Evolutionary conservation across 2,797 vertebrate species (phyloP), one percentile per base, ranked within the genome.

Genomic region (Podarcis lilfordi): DNA sequence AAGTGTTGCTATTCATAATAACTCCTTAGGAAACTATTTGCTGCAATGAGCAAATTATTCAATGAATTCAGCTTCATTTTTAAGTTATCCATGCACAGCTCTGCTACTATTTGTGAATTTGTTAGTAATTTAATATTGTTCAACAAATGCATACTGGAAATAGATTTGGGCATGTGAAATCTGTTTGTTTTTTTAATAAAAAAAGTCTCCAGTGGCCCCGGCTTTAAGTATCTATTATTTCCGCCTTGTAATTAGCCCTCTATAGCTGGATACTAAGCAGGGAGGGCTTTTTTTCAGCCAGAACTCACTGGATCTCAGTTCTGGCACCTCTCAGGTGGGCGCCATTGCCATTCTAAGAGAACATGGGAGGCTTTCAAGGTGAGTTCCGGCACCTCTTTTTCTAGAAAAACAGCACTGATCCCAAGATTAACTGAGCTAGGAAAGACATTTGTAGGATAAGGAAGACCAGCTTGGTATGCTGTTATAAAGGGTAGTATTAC

Each of bases 21-120:
- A 43, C 23, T 27, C 15, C 32, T 69, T 80, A 80, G 43, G 43
- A 84, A 55, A 59, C 43, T 40, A 17, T 80, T 71, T 86, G 61
- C 40, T 55, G 8, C 3, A 86, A 29, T 71, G 45, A 86, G 43
- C 8, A 40, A 37, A 86, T 40, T 37, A 80, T 86, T 86, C 77
- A 80, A 29, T 59, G 15, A 55, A 86, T 27, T 69, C 23, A 50
- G 25, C 21, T 86, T 79, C 75, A 71, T 50, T 69, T 86, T 71
- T 45, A 87, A 80, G 27, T 72, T 80, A 72, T n/a, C 45, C 25
- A 72, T 74, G 32, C 37, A 43, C 27, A 43, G 50, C 45, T 86
- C 35, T 64, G 27, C 74, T 68, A 25, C 37, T 79, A 78, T 86
- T 79, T 69, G 78, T 79, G 84, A 68, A 79, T 86, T 79, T 50